These are phyloP conservation scores for Chamaetylas fuelleborni DNA, from an alignment of 2,113 vertebrate genomes.

Conservation along the genomic window DNA sequence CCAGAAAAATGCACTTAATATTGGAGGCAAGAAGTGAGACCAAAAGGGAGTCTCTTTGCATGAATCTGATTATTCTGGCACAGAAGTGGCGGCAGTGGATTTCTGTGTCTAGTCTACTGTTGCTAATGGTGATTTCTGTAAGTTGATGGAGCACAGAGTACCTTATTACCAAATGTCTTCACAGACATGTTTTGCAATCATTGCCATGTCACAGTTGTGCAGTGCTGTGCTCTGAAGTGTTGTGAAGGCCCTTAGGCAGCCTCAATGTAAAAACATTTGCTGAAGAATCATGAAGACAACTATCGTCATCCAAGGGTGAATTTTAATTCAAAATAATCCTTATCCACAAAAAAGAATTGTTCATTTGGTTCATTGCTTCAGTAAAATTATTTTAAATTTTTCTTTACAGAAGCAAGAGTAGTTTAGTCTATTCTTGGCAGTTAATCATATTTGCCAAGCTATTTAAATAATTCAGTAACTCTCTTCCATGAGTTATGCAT, in stretches of 20 bases:
- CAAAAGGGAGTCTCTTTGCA: constrained; percentile 25
- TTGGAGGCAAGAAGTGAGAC: constrained; percentile 29
- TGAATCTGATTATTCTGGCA: not conserved
- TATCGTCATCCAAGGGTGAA: not conserved
- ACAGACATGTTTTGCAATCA: constrained; percentile 3
- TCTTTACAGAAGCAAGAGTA: not conserved
- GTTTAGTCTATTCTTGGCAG: not conserved
- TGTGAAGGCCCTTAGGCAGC: not conserved
- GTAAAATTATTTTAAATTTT: not conserved
- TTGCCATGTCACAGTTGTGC: not conserved
- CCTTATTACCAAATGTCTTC: constrained; percentile 1
- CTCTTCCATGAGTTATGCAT: not conserved
- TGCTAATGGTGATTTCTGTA: constrained; percentile 40
- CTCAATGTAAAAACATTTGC: not conserved
- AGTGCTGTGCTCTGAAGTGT: constrained; percentile 23
- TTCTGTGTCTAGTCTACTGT: constrained; percentile 29
- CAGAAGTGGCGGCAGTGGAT: not conserved
- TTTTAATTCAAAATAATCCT: constrained; percentile 19
- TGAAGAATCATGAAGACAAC: constrained; percentile 14
- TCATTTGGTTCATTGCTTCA: not conserved
- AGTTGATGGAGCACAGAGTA: constrained; percentile 28
- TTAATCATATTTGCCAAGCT: not conserved
- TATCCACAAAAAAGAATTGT: not conserved
- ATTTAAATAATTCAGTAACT: not conserved
- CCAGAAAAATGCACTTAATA: constrained; percentile 52